phyloP scores from a whole-genome alignment of 2,888 invertebrate genomes.

The Hirtodrosophila cameraria region DNA sequence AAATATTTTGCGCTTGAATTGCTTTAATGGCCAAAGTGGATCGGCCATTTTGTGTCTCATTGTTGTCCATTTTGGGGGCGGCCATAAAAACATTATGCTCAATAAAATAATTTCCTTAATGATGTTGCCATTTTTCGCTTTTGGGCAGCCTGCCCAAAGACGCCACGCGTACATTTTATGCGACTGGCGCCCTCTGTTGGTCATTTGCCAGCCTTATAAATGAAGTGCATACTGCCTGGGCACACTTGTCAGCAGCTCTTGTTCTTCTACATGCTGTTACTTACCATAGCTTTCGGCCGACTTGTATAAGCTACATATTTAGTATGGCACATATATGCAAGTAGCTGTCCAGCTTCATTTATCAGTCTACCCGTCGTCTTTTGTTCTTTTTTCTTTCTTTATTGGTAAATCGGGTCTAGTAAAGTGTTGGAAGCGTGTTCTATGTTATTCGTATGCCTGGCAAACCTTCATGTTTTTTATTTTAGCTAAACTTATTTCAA shows the following conservation, averaged over 20 bases:
- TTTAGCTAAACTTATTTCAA: too few species aligned
- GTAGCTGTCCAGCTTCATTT: conserved; percentile 51
- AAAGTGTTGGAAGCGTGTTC: too few species aligned
- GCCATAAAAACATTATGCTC: conserved; percentile 81
- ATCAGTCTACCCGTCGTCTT: conserved; percentile 60
- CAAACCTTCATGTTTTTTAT: too few species aligned
- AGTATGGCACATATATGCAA: conserved; percentile 2
- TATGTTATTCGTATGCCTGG: too few species aligned
- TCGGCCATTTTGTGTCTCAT: conserved; percentile 57
- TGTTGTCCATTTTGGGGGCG: conserved; percentile 46
- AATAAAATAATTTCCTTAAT: conserved; percentile 80
- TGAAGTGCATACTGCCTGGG: conserved; percentile 44
- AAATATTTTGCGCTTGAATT: conserved; percentile 48
- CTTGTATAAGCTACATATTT: conserved; percentile 14
- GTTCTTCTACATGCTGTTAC: too few species aligned
- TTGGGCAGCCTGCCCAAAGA: conserved; percentile 38
- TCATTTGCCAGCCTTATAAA: conserved; percentile 60
- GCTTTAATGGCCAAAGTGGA: conserved; percentile 41
- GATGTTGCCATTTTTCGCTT: conserved; percentile 58
- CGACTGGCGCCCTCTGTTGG: conserved; percentile 56
- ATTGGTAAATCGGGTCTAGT: conserved; percentile 28
- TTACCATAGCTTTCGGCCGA: conserved; percentile 13
- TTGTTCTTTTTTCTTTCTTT: conserved; percentile 36
- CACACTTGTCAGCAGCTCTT: conserved; percentile 39
- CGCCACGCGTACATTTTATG: conserved; percentile 21